Base-by-base conservation (phyloP, 2,888 invertebrate species). In the Oasisia sp. region DNA sequence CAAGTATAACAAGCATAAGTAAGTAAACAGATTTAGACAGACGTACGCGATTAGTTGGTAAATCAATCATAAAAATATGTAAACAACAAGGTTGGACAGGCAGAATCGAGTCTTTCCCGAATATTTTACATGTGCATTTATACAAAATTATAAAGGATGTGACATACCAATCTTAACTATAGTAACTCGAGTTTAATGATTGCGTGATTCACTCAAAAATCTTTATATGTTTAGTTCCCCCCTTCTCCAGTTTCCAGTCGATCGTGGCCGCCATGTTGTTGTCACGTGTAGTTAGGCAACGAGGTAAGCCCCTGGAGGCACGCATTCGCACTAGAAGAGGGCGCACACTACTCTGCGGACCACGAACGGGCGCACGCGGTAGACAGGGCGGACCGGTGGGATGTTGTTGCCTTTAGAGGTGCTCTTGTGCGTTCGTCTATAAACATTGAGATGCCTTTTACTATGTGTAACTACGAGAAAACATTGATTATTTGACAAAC, bases 231-330 rank as follows among this genome's bases (percentile, higher is more conserved):
- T 14, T 27, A 3, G 14, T 19, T 74, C 74, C 27, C 27, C 74
- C 19, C 5, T 74, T 74, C 74, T 27, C 74, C 27, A 74, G 74
- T 3, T 74, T n/a, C 74, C 19, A 0, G 7, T 19, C 74, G 4
- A 27, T 27, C 0, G 74, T 74, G 74, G 27, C 74, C 74, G 74
- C 74, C 74, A 74, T 74, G 74, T 74, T 74, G 74, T 74, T 74
- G 74, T 74, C 74, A 74, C 74, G 74, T 74, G 74, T 74, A 74
- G 74, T 74, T 74, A 74, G 74, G 74, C 74, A 74, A 74, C 74
- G 74, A 1, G 38, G 38, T 38, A 38, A 38, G 38, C 38, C 2
- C 38, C 38, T 38, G 38, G 38, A n/a, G 19, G 74, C 74, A 74
- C 74, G 74, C 74, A 74, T 74, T 74, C 27, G 14, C 74, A n/a